Percentiles rank a stretch among this genome's conserved stretches.
These are phyloP conservation scores for Spinibarbus caldwelli DNA, from an alignment of 2,797 vertebrate species.

Conservation along the genomic window DNA sequence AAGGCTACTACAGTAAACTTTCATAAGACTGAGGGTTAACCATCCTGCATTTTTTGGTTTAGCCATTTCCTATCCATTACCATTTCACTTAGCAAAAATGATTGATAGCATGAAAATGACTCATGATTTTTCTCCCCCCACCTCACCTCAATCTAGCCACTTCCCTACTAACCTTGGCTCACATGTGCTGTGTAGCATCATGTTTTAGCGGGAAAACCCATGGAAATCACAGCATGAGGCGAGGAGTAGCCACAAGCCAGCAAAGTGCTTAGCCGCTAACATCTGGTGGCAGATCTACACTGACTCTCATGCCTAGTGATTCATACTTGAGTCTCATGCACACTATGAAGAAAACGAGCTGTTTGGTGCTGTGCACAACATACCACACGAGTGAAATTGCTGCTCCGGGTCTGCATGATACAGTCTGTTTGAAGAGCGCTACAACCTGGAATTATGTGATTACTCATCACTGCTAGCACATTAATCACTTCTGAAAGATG, in stretches of 20 bases:
- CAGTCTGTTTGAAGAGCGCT: slow-evolving; percentile 9
- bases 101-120: neutral
- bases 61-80: neutral
- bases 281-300: slow-evolving; percentile 28
- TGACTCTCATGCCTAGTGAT: slow-evolving; percentile 4
- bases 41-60: neutral
- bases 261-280: neutral
- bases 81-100: slow-evolving; percentile 5
- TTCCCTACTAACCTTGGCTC: slow-evolving; percentile 12
- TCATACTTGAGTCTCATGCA: slow-evolving; percentile 20
- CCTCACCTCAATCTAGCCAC: neutral
- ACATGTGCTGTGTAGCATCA: neutral
- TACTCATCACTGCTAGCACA: slow-evolving; percentile 18
- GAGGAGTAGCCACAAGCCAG: slow-evolving; percentile 24
- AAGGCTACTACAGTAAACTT: neutral
- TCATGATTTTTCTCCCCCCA: neutral
- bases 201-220: slow-evolving; percentile 18
- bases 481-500: slow-evolving; percentile 15
- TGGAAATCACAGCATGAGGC: slow-evolving; percentile 11
- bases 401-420: slow-evolving; percentile 4
- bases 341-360: slow-evolving; percentile 19
- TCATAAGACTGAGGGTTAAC: slow-evolving; percentile 6
- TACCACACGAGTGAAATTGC: slow-evolving; percentile 6
- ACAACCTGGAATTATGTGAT: slow-evolving; percentile 28
- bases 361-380: slow-evolving; percentile 17